Base-by-base conservation (phyloP, 2,888 invertebrate genomes). In the Tortrix viridana region DNA sequence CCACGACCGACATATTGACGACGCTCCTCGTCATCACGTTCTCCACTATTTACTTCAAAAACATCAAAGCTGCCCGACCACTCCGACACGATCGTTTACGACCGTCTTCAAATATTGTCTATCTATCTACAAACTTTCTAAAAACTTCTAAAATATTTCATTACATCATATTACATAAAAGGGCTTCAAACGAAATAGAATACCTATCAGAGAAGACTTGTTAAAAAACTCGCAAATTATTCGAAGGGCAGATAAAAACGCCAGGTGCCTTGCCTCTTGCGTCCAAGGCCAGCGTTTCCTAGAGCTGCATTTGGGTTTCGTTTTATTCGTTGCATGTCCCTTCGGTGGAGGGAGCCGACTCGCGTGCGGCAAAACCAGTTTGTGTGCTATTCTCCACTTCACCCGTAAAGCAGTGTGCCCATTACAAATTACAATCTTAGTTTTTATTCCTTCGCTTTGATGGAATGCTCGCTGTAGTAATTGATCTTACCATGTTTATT, bases 281-380 rank as follows among this genome's bases (percentile, higher is more conserved):
- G 84, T 84, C 81, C 91, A 92, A 92, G 92, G 91, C 85, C 86
- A 89, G 87, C 84, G 80, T 87, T 91, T 91, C 91, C 90, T 92
- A 91, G 91, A 89, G 91, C 84, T 91, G 90, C 91, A 89, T 89
- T 85, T 91, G 85, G 88, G 86, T 85, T 86, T 89, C 81, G 88
- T 92, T 91, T 92, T 92, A 87, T 86, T 90, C 78, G 82, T 88
- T 88, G 90, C 89, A 88, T 89, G 88, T 85, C 84, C 86, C 88
- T 86, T 79, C 81, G 77, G 71, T 78, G 80, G 81, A 32, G 32
- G 26, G 26, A 81, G 84, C 81, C 79, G 86, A 82, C 85, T 92
- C 85, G 89, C 89, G 89, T 91, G 91, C 86, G 82, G 79, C 79
- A 80, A 86, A 92, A 89, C 92, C 90, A 81, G 92, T 92, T 92